phyloP scores from a whole-genome alignment of 2,797 vertebrate species.

The Malurus leucopterus region DNA sequence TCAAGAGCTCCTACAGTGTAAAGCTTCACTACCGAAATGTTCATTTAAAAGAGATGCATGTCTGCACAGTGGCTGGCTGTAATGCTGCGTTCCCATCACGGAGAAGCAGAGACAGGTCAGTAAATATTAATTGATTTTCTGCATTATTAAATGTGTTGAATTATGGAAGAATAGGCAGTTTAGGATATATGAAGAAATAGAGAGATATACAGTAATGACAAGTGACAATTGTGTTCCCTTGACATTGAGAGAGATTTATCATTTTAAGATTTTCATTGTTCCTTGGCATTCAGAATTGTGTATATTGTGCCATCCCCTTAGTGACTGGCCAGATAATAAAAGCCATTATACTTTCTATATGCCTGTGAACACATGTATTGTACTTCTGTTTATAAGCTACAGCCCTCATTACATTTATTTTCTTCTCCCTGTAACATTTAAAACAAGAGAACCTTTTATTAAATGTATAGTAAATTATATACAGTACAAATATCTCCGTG shows the following conservation, averaged over 20 bases:
- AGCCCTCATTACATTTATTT: slow-evolving; percentile 51
- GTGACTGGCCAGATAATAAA: slow-evolving; percentile 34
- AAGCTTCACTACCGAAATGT: slow-evolving; percentile 99
- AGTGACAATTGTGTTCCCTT: slow-evolving; percentile 53
- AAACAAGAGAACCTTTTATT: slow-evolving; percentile 27
- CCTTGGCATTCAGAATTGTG: slow-evolving; percentile 46
- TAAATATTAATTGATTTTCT: slow-evolving; percentile 76
- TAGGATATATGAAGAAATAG: slow-evolving; percentile 50
- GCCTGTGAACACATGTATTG: background rate
- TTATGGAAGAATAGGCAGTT: slow-evolving; percentile 50
- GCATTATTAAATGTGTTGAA: slow-evolving; percentile 56
- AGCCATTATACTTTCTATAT: slow-evolving; percentile 51
- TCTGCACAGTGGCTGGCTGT: slow-evolving; percentile 97
- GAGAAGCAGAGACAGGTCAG: slow-evolving; percentile 99
- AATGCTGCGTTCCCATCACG: slow-evolving; percentile 97
- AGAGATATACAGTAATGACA: slow-evolving; percentile 38
- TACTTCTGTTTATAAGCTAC: slow-evolving; percentile 35
- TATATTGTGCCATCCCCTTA: slow-evolving; percentile 17
- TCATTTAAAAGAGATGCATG: slow-evolving; percentile 99
- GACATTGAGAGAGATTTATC: slow-evolving; percentile 45
- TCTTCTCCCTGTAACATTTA: slow-evolving; percentile 57
- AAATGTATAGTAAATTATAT: background rate
- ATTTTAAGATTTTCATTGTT: slow-evolving; percentile 53
- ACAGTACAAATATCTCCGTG: slow-evolving; percentile 47
- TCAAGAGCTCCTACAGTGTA: slow-evolving; percentile 99